Evolutionary conservation across 2,113 vertebrate species (phyloP).

Genomic region (Poeciliopsis retropinna): DNA sequence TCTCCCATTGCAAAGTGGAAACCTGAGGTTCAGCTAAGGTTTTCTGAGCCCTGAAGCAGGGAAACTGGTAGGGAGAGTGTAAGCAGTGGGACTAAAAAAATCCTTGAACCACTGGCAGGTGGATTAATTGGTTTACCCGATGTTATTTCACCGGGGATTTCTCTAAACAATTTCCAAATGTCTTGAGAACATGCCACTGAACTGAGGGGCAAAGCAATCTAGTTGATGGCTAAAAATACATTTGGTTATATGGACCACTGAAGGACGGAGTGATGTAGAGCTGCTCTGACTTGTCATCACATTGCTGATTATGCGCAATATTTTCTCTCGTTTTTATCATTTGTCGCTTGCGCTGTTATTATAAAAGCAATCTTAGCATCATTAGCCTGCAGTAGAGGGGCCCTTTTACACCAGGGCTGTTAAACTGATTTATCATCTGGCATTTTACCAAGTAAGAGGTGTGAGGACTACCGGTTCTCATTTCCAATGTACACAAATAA

Average conservation of each 20-base stretch:
- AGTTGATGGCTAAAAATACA: constrained; percentile 78
- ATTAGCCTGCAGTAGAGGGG: constrained; percentile 40
- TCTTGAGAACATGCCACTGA: constrained; percentile 65
- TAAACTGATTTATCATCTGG: constrained; percentile 67
- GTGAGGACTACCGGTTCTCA: constrained; percentile 44
- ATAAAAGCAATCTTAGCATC: constrained; percentile 45
- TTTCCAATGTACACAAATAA: constrained; percentile 34
- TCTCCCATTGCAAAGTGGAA: constrained; percentile 31
- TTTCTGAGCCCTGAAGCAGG: constrained; percentile 51
- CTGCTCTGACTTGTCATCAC: constrained; percentile 43
- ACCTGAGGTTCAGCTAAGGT: constrained; percentile 30
- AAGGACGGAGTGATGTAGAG: constrained; percentile 52
- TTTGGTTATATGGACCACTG: constrained; percentile 65
- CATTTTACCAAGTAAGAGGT: constrained; percentile 44
- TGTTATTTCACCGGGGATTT: constrained; percentile 76
- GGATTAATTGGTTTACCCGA: constrained; percentile 79
- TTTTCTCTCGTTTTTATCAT: constrained; percentile 52
- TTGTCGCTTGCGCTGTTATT: constrained; percentile 42
- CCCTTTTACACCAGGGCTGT: constrained; percentile 52
- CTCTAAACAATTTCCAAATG: constrained; percentile 73
- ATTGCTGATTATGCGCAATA: constrained; percentile 42
- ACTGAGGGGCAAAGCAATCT: constrained; percentile 74
- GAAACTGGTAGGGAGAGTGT: constrained; percentile 46
- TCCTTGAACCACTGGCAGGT: constrained; percentile 71
- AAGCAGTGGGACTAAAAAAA: constrained; percentile 62